A percentile compares a stretch with the other conserved stretches of the same genome.
Conservation (phyloP, 2,113 vertebrate genomes). For the Labeo rohita region DNA sequence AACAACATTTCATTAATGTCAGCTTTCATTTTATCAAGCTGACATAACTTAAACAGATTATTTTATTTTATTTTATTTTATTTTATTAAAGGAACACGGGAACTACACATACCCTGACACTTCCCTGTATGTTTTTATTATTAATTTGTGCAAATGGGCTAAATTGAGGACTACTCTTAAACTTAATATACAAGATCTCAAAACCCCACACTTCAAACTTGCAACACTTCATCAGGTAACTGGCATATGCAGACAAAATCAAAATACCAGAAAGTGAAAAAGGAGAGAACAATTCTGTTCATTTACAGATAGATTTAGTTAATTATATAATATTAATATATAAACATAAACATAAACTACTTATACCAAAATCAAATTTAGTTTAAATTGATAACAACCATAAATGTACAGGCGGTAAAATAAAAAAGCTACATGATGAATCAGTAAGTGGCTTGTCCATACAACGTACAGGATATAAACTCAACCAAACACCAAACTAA, state of each 20-base stretch:
- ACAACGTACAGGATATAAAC: not conserved
- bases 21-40: no score
- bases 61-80: no score
- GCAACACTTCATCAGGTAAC: not conserved
- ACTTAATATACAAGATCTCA: not conserved
- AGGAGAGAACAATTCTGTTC: not conserved
- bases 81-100: no score
- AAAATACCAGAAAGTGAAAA: not conserved
- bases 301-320: no score
- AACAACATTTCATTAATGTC: not conserved
- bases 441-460: not conserved
- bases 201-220: not conserved
- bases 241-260: not conserved
- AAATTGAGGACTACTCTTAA: not conserved
- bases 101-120: no score
- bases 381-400: no score
- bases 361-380: no score
- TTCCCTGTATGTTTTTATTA: not conserved
- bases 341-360: no score
- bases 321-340: no score
- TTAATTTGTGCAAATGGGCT: not conserved
- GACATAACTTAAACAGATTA: no score
- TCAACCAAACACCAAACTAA: not conserved
- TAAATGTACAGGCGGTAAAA: no score
- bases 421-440: no score